These are phyloP conservation scores for Pluvialis apricaria DNA, from an alignment of 2,113 vertebrate species.

Conservation along the genomic window DNA sequence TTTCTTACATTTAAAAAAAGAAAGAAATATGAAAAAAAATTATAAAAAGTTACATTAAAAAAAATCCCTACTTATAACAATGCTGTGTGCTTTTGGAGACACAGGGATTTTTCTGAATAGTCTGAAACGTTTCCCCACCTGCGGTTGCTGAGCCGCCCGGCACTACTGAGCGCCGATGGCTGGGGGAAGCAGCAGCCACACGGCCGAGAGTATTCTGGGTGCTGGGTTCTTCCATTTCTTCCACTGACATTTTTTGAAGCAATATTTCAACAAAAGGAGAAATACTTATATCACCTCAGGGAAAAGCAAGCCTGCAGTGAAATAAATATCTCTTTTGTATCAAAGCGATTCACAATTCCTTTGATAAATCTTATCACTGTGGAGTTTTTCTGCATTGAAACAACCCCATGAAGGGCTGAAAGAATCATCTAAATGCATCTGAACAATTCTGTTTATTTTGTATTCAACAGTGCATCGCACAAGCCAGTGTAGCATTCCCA, in stretches of 20 bases:
- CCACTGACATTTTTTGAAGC: background rate
- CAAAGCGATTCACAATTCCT: background rate
- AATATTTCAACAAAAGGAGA: background rate
- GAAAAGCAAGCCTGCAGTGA: background rate
- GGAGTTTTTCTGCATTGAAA: background rate
- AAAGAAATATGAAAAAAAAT: background rate
- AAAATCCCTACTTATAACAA: background rate
- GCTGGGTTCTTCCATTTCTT: background rate
- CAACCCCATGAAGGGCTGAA: background rate
- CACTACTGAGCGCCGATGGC: rapidly evolving
- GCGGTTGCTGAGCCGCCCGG: rapidly evolving
- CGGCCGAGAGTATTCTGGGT: rapidly evolving
- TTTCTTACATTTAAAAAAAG: background rate
- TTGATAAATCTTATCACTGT: conserved; percentile 28
- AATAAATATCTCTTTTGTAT: conserved; percentile 37
- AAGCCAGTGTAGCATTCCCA: background rate
- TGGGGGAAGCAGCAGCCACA: background rate
- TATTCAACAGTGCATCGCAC: background rate
- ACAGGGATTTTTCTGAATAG: rapidly evolving
- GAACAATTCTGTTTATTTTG: background rate
- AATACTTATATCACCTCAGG: background rate
- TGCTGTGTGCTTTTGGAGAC: background rate
- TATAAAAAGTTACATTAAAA: too few species aligned
- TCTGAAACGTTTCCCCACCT: background rate
- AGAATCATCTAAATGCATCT: background rate